Evolutionary conservation across 1,140 invertebrate genomes (phyloP).

Genomic region (Halotydeus destructor): DNA sequence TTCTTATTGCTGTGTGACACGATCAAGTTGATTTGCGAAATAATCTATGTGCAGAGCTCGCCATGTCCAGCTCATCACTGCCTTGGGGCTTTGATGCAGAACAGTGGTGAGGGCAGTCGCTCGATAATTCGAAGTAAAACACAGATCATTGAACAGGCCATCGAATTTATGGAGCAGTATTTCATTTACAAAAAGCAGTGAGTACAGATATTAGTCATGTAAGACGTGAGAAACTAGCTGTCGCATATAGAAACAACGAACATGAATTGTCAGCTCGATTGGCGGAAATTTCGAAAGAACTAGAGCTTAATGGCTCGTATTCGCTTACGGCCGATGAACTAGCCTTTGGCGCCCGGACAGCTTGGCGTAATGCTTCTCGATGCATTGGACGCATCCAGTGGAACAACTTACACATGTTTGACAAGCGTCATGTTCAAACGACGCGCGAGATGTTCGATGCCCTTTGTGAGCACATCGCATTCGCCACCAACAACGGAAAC

Average conservation of each 20-base stretch:
- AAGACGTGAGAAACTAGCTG: too few species aligned
- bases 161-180: constrained; percentile 16
- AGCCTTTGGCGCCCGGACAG: constrained; percentile 28
- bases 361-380: constrained; percentile 31
- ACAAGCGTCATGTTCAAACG: constrained; percentile 24
- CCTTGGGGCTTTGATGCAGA: not conserved
- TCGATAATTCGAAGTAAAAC: not conserved
- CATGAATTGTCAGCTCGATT: constrained; percentile 31
- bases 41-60: not conserved
- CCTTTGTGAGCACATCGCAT: constrained; percentile 28
- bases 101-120: not conserved
- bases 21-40: not conserved
- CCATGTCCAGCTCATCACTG: not conserved
- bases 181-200: constrained; percentile 15
- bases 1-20: not conserved
- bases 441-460: constrained; percentile 28
- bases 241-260: constrained; percentile 22
- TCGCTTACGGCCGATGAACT: constrained; percentile 28
- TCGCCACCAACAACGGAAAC: constrained; percentile 29
- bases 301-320: constrained; percentile 26
- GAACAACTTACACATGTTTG: constrained; percentile 29
- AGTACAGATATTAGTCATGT: not conserved
- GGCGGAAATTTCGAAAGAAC: constrained; percentile 45
- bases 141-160: constrained; percentile 14
- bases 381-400: constrained; percentile 34